A percentile compares a stretch with the other conserved stretches of the same genome.
Evolutionary conservation across 2,797 vertebrate genomes (phyloP).

Genomic region (Acrocephalus scirpaceus): DNA sequence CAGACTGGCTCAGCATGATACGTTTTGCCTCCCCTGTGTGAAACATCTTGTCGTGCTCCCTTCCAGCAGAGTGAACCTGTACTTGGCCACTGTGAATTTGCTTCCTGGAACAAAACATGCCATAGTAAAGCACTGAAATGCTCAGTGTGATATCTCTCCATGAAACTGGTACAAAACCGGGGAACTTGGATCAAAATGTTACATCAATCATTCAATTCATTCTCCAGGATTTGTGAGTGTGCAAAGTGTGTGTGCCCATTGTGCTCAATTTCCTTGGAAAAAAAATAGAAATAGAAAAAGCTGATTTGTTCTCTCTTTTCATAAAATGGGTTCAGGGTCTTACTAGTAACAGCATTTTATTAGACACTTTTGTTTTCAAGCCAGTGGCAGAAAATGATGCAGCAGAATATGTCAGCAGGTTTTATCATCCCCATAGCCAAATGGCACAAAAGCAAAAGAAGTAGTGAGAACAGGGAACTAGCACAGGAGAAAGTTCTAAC

Average conservation of each 20-base stretch:
- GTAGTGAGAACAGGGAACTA: not conserved
- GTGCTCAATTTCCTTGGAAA: not conserved
- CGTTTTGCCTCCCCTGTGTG: not conserved
- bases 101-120: not conserved
- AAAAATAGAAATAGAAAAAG: not conserved
- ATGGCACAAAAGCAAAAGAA: not conserved
- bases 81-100: not conserved
- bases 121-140: not conserved
- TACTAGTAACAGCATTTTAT: not conserved
- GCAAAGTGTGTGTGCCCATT: not conserved
- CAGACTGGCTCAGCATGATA: not conserved
- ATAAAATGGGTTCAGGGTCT: not conserved
- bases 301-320: not conserved
- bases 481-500: not conserved
- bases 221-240: not conserved
- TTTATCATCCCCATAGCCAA: not conserved
- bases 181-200: not conserved
- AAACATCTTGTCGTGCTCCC: not conserved
- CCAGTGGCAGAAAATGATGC: not conserved
- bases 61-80: not conserved
- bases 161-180: not conserved
- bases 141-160: not conserved
- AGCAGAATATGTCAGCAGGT: not conserved
- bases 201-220: not conserved
- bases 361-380: not conserved